phyloP scores from a whole-genome alignment of 2,113 vertebrate genomes.

The Lagopus leucura region DNA sequence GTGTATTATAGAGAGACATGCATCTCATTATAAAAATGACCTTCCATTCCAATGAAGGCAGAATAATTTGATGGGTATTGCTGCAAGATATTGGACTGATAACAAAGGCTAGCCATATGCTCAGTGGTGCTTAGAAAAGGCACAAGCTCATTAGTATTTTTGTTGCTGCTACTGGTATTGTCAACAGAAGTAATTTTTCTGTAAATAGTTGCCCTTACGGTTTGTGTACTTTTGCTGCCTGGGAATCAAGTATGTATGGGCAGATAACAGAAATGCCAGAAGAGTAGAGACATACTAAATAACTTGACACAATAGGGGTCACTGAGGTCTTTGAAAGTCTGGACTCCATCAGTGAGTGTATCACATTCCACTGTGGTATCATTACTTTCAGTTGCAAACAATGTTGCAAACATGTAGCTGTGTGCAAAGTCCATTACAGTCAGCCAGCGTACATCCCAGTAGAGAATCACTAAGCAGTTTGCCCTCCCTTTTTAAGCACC shows the following conservation, averaged over 20 bases:
- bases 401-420: not conserved
- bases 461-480: not conserved
- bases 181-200: not conserved
- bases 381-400: not conserved
- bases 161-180: not conserved
- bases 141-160: not conserved
- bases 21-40: not conserved
- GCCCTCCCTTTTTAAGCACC: not conserved
- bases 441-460: not conserved
- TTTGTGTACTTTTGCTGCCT: not conserved
- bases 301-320: not conserved
- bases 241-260: not conserved
- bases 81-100: not conserved
- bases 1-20: not conserved
- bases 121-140: not conserved
- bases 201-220: not conserved
- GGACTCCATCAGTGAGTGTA: fast-evolving
- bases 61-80: not conserved
- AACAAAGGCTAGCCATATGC: not conserved
- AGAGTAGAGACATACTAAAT: not conserved
- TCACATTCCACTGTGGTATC: fast-evolving
- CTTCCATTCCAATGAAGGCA: not conserved
- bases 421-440: not conserved
- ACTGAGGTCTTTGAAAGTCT: not conserved
- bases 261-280: not conserved